Evolutionary conservation across 37 sponge, comb jelly and placozoan species (phyloP), one percentile per base, ranked within the genome.

Genomic region (Oopsacas minuta): DNA sequence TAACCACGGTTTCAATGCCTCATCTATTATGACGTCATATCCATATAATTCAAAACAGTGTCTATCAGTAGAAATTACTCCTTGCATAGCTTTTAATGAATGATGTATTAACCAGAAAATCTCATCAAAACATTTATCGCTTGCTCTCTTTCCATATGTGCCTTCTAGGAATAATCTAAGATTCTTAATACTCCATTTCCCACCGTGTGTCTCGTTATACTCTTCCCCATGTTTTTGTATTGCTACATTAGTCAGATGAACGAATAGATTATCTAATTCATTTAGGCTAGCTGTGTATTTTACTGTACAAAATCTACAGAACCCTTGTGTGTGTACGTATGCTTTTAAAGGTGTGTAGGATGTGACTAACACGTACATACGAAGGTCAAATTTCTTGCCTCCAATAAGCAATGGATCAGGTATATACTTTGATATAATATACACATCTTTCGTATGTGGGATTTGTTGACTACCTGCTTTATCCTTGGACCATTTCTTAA

Each of bases 401-500:
- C 99, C 99, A 39, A 97, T 97, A 25, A 97, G 91, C 20, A 95
- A 87, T 35, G 99, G 99, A 39, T 94, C 90, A 23, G 94, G 93
- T 82, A 97, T 92, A 86, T 97, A 97, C 0, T 90, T 86, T 8
- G 94, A 94, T 17, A 97, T 97, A 69, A 97, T 91, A 83, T 97
- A 97, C 0, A 89, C 90, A 35, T 97, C 99, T 39, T 89, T 93
- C 36, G 92, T 89, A 84, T 89, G 89, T 30, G 92, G 89, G 1
- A 91, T 84, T 23, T 61, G 75, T 61, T 61, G 75, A 61, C 75
- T 61, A n/a, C 75, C 75, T 20, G 75, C 75, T n/a, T 61, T 61
- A 38, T 97, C 98, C 83, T 87, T 94, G 3, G 99, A 92, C 99
- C 99, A 97, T 82, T 97, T 97, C 88, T 97, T 97, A 10, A 97